phyloP scores from a whole-genome alignment of 1,140 invertebrate genomes.

The Ceratosolen solmsi region DNA sequence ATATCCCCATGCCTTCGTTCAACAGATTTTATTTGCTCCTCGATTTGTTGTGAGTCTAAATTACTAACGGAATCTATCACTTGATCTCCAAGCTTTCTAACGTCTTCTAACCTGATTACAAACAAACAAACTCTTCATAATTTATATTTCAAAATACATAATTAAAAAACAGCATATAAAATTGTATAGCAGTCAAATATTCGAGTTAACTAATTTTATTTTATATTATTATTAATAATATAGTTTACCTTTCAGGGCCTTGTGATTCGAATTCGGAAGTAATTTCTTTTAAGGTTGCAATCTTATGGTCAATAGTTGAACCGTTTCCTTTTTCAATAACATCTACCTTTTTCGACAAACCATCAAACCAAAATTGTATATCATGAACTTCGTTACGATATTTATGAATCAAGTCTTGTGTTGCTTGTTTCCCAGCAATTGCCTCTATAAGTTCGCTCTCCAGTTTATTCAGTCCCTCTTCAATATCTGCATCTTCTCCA shows the following conservation, averaged over 20 bases:
- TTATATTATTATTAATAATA: neutral
- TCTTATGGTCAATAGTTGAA: conserved; percentile 86
- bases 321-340: conserved; percentile 86
- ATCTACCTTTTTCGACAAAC: conserved; percentile 84
- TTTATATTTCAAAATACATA: neutral
- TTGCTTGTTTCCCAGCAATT: conserved; percentile 83
- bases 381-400: conserved; percentile 84
- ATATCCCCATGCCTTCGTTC: conserved; percentile 89
- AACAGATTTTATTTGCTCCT: conserved; percentile 87
- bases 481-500: conserved; percentile 80
- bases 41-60: conserved; percentile 90
- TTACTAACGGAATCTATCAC: conserved; percentile 88
- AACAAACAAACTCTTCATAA: neutral
- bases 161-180: no score
- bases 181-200: no score
- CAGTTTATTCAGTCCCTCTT: conserved; percentile 81
- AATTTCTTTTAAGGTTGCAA: conserved; percentile 80
- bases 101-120: conserved; percentile 75
- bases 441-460: conserved; percentile 81
- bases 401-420: conserved; percentile 84
- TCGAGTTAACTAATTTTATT: no score
- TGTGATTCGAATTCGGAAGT: conserved; percentile 80
- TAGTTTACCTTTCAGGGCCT: conserved; percentile 73
- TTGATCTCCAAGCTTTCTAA: conserved; percentile 80
- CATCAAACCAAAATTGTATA: conserved; percentile 87